phyloP scores from a whole-genome alignment of 2,888 invertebrate species.

The Branchellion lobata region DNA sequence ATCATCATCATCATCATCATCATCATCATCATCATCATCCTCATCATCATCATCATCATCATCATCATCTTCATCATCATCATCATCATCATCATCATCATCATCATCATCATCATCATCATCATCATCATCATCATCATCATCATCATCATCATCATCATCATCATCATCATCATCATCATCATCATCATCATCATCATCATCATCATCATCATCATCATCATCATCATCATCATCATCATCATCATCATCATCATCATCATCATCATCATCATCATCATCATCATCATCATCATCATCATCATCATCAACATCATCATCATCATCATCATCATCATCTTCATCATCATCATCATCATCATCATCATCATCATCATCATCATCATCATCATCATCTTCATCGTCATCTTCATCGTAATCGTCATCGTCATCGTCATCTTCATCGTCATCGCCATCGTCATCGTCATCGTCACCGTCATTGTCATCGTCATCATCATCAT shows the following conservation, averaged over 20 bases:
- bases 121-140: too few species aligned
- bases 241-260: too few species aligned
- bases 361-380: not conserved
- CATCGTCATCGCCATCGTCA: constrained; percentile 3
- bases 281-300: not conserved
- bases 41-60: constrained; percentile 14
- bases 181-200: not conserved
- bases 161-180: too few species aligned
- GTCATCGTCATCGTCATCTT: not conserved
- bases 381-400: not conserved
- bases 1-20: constrained; percentile 2
- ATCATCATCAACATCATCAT: not conserved
- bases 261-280: too few species aligned
- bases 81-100: constrained; percentile 13
- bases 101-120: not conserved
- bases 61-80: constrained; percentile 9
- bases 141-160: too few species aligned
- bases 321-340: not conserved
- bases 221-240: too few species aligned
- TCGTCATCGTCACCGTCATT: constrained; percentile 3
- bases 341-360: not conserved
- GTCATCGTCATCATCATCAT: not conserved
- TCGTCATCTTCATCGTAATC: not conserved
- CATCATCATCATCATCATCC: too few species aligned
- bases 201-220: not conserved